Base-by-base conservation (phyloP, 1,140 invertebrate genomes). In the Heterodera schachtii region DNA sequence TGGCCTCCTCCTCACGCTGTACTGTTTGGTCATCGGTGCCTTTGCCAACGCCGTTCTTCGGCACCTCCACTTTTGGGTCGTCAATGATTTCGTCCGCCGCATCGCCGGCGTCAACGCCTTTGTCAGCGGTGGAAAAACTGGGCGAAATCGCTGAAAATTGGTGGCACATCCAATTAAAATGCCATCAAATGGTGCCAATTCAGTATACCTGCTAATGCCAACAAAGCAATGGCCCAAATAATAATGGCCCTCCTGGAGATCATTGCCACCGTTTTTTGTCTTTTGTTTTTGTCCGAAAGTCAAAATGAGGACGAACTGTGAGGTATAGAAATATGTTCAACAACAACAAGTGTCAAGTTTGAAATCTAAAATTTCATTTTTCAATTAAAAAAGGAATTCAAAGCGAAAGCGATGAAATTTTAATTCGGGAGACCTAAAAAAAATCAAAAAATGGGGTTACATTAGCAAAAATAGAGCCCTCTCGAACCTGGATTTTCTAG, bases 1-100 rank as follows among this genome's bases (percentile, higher is more conserved):
- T 98, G 0, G 96, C 95, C 92, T 98, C 96, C 91, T 97, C 96
- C 90, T 98, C 96, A 47, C 82, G 66, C 41, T 80, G 79, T 43
- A 80, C 71, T 64, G 79, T 80, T 60, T 80, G 49, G 47, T 80
- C 76, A 41, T 80, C 79, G 49, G 79, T 80, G 31, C 81, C 84
- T 57, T 76, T 31, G 46, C 67, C 83, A 41, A 79, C 71, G 6
- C 64, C 80, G 9, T 84, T 52, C 46, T 49, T 81, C 57, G 69
- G 71, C 9, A 87, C 81, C 41, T 88, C 88, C 60, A 89, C 80
- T n/a, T 81, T 81, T 73, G 89, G 84, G 73, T 78, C 77, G n/a
- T 49, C 80, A 44, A 82, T 49, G 47, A 64, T n/a, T 31, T 57
- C 75, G 4, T 85, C 84, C 16, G 19, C 57, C 13, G 78, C 84